Evolutionary conservation across 1,140 invertebrate species (phyloP).

Genomic region (Vanessa tameamea): DNA sequence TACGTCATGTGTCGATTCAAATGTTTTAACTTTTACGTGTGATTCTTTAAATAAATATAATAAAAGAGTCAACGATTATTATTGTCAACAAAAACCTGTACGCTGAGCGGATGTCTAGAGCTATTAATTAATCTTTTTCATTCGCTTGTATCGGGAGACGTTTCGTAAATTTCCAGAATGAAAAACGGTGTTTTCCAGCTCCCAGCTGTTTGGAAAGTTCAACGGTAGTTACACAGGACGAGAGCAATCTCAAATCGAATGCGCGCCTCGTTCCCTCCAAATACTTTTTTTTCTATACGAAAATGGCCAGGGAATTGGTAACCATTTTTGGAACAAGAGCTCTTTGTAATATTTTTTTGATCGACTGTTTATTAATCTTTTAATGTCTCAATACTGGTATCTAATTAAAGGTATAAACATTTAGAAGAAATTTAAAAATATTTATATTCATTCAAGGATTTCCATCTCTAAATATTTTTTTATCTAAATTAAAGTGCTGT

Average conservation of each 20-base stretch:
- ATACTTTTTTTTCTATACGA: not conserved
- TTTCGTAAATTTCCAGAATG: not conserved
- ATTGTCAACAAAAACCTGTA: not conserved
- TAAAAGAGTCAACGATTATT: no score
- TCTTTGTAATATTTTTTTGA: not conserved
- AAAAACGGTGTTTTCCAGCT: not conserved
- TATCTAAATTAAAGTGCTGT: no score
- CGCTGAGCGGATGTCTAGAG: not conserved
- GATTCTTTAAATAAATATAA: no score
- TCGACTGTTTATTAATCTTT: not conserved
- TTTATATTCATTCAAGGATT: no score
- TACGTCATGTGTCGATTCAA: no score
- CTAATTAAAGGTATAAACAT: no score
- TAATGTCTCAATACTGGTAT: no score
- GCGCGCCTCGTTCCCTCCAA: not conserved
- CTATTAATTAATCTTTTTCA: not conserved
- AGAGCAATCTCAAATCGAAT: not conserved
- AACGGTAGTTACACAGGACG: not conserved
- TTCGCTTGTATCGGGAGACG: not conserved
- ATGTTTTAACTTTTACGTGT: no score
- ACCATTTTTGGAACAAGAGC: not conserved
- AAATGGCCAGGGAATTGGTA: not conserved
- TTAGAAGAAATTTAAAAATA: no score
- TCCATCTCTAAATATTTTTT: no score
- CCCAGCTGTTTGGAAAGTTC: not conserved